Evolutionary conservation across 2,113 vertebrate species (phyloP).

Genomic region (Dunckerocampus dactyliophorus): DNA sequence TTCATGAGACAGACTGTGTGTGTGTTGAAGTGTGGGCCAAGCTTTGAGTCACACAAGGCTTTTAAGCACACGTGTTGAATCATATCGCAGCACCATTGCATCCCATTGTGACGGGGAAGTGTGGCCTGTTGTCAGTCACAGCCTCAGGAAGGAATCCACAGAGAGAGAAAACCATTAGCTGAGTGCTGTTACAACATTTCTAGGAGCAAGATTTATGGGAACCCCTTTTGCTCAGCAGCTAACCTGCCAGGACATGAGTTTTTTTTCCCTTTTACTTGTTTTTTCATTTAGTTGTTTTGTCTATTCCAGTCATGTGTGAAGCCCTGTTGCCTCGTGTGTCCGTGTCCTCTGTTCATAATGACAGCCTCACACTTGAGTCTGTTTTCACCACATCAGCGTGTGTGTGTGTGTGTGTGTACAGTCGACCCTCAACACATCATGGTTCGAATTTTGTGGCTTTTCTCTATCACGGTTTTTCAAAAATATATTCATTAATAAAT

Average conservation of each 20-base stretch:
- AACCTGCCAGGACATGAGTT: conserved; percentile 12
- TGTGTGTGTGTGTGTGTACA: too few relatives aligned
- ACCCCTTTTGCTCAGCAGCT: conserved; percentile 18
- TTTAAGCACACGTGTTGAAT: conserved; percentile 14
- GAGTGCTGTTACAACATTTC: conserved; percentile 36
- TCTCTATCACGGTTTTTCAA: too few relatives aligned
- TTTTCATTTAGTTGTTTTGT: neutral
- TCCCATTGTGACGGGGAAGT: conserved; percentile 12
- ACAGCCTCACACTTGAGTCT: neutral
- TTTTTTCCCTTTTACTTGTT: neutral
- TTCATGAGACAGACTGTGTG: conserved; percentile 15
- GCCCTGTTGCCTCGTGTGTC: conserved; percentile 3
- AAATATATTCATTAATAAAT: too few relatives aligned
- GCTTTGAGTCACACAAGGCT: conserved; percentile 32
- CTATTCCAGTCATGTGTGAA: conserved; percentile 8
- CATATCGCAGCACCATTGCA: conserved; percentile 12
- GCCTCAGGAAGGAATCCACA: conserved; percentile 15
- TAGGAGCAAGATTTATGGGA: conserved; percentile 34
- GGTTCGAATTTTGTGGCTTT: too few relatives aligned
- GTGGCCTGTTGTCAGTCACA: neutral
- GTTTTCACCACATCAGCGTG: conserved; percentile 1
- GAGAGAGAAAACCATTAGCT: conserved; percentile 33
- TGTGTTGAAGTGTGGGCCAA: conserved; percentile 8
- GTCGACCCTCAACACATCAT: too few relatives aligned
- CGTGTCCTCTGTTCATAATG: conserved; percentile 14